Evolutionary conservation across 2,888 invertebrate species (phyloP), one percentile per base, ranked within the genome.

Genomic region (Crossocerus cetratus): DNA sequence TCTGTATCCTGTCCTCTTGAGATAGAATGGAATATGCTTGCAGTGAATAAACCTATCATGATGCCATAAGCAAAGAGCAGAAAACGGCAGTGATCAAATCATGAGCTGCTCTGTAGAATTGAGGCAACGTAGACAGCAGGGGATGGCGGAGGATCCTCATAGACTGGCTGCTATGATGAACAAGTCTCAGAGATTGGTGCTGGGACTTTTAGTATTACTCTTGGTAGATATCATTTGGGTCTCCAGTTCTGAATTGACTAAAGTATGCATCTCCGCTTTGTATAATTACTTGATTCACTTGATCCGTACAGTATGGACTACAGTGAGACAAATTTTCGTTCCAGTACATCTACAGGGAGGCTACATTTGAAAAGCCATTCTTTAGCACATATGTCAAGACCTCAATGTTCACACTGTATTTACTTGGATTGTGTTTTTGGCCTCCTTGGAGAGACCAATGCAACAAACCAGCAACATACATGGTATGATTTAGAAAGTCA

Each of bases 191-290:
- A 93, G 94, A 87, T 93, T 97, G 84, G 92, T 96, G 74, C 92
- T 98, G 85, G 99, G 99, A 85, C 92, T 97, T 81, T 93, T 96
- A 86, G 93, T 99, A 83, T 92, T 99, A 76, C 91, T 99, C 80
- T 91, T 98, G 85, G 98, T 99, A 81, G 98, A 98, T 91, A 92
- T 98, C 70, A 94, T 99, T 86, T 99, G 99, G 98, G 98, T 99
- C 65, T 94, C 96, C 65, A 98, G 98, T 61, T 96, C 97, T 49
- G 98, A 99, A 92, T 92, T 99, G 74, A 97, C 98, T 73, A 96
- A 97, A 94, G 98, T 98, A 92, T 91, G 87, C 49, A 20, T 4
- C 49, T 49, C 11, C 14, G 14, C 14, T 18, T 0, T n/a, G 23
- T 16, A 5, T 23, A 16, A 22, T 44, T 21, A 53, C 53, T 0